These are phyloP conservation scores for Hydrozoanthus gracilis DNA, from an alignment of 92 coral and sea anemone species.

Conservation along the genomic window DNA sequence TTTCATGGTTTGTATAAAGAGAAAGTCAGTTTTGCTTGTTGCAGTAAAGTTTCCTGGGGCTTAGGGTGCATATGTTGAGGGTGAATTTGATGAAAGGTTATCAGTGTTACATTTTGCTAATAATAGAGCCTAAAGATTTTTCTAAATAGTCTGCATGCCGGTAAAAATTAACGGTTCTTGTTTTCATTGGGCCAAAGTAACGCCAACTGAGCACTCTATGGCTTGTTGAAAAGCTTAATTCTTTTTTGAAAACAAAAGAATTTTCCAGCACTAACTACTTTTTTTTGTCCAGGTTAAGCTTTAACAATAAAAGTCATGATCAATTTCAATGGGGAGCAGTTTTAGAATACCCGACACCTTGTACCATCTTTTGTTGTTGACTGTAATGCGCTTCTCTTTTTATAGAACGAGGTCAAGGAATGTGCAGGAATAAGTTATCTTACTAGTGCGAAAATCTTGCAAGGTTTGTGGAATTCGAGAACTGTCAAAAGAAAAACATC, in stretches of 20 bases:
- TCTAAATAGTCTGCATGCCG: neutral
- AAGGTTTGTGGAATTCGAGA: too few relatives aligned
- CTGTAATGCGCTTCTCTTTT: neutral
- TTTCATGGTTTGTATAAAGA: too few relatives aligned
- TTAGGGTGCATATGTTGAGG: too few relatives aligned
- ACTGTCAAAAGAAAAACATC: too few relatives aligned
- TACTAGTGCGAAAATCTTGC: neutral
- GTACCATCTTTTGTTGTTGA: neutral
- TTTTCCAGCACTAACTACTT: neutral
- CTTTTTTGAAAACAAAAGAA: neutral
- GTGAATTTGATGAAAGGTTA: too few relatives aligned
- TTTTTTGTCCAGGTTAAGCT: neutral
- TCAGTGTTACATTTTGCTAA: neutral
- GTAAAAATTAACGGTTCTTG: neutral
- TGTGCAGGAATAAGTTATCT: too few relatives aligned
- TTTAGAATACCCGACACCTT: neutral
- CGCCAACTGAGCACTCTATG: neutral
- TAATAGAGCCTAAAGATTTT: neutral
- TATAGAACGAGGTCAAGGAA: neutral
- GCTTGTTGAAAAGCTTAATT: neutral
- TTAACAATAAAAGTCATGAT: neutral
- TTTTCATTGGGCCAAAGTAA: neutral
- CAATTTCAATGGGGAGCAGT: neutral
- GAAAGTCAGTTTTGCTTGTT: too few relatives aligned
- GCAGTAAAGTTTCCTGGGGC: too few relatives aligned